phyloP scores from a whole-genome alignment of 2,797 vertebrate genomes.

The Mallotus villosus region DNA sequence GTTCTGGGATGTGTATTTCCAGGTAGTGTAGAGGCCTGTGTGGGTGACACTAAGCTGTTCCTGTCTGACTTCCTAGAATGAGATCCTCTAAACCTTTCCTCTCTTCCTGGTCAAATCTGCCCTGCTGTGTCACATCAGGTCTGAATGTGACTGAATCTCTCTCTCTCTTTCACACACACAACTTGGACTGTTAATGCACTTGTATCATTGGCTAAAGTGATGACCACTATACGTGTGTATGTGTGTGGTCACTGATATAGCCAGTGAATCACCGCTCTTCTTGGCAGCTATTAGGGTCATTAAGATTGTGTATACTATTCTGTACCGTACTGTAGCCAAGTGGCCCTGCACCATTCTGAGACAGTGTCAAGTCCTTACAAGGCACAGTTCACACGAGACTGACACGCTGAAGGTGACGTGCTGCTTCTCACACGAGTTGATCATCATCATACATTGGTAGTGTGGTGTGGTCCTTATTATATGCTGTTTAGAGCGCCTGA shows the following conservation, averaged over 20 bases:
- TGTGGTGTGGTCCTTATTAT: no score
- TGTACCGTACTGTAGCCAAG: no score
- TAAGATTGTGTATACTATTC: constrained; percentile 70
- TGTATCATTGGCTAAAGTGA: constrained; percentile 83
- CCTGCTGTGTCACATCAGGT: constrained; percentile 55
- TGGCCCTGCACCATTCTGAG: no score
- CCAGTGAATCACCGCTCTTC: constrained; percentile 85
- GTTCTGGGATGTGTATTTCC: no score
- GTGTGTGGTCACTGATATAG: constrained; percentile 81
- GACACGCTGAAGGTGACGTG: no score
- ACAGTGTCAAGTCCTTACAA: no score
- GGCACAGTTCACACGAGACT: no score
- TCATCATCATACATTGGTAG: no score
- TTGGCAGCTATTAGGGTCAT: constrained; percentile 86
- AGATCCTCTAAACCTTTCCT: constrained; percentile 57
- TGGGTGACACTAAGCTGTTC: constrained; percentile 10
- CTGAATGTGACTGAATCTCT: not conserved
- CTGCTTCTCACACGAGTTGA: no score
- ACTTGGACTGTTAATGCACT: constrained; percentile 78
- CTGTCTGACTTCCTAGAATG: constrained; percentile 59
- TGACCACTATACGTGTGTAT: constrained; percentile 80
- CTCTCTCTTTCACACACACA: constrained; percentile 50
- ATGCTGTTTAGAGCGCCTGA: no score
- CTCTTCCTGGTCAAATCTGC: constrained; percentile 61
- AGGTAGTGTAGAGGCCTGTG: no score